phyloP scores from a whole-genome alignment of 2,797 vertebrate species.

The Chelmon rostratus region DNA sequence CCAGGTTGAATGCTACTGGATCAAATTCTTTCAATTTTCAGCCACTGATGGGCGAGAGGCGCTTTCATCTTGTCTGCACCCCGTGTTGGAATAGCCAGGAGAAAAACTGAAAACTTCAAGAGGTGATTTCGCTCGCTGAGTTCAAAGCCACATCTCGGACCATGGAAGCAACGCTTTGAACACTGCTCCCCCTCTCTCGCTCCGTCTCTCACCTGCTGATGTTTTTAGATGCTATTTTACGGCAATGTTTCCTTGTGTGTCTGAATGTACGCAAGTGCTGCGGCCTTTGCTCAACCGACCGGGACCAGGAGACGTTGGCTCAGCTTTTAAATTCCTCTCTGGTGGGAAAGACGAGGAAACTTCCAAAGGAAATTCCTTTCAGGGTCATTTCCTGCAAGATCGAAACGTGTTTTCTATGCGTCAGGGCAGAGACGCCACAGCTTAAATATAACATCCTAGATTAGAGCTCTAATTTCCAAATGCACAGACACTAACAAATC shows the following conservation, averaged over 20 bases:
- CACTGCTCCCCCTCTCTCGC: background rate
- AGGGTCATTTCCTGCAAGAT: slow-evolving; percentile 35
- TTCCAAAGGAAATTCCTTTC: slow-evolving; percentile 44
- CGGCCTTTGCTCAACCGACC: slow-evolving; percentile 9
- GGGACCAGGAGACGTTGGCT: background rate
- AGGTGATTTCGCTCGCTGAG: slow-evolving; percentile 58
- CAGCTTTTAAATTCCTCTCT: background rate
- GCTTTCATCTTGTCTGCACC: slow-evolving; percentile 72
- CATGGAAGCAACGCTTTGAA: slow-evolving; percentile 60
- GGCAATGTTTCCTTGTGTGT: slow-evolving; percentile 36
- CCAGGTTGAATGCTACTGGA: slow-evolving; percentile 33
- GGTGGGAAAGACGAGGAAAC: slow-evolving; percentile 30
- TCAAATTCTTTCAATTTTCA: slow-evolving; percentile 68
- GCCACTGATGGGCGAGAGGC: slow-evolving; percentile 51
- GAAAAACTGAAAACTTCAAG: slow-evolving; percentile 68
- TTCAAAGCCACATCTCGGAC: slow-evolving; percentile 69
- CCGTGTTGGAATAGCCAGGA: slow-evolving; percentile 48
- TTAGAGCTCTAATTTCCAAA: slow-evolving; percentile 40
- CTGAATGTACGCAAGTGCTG: background rate
- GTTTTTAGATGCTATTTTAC: slow-evolving; percentile 45
- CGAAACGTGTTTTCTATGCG: background rate
- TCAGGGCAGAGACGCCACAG: slow-evolving; percentile 4
- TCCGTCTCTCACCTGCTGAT: slow-evolving; percentile 38
- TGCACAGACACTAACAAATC: slow-evolving; percentile 25
- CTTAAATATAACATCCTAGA: slow-evolving; percentile 30